These are phyloP conservation scores for Hyles lineata DNA, from an alignment of 2,888 invertebrate species.

Conservation along the genomic window DNA sequence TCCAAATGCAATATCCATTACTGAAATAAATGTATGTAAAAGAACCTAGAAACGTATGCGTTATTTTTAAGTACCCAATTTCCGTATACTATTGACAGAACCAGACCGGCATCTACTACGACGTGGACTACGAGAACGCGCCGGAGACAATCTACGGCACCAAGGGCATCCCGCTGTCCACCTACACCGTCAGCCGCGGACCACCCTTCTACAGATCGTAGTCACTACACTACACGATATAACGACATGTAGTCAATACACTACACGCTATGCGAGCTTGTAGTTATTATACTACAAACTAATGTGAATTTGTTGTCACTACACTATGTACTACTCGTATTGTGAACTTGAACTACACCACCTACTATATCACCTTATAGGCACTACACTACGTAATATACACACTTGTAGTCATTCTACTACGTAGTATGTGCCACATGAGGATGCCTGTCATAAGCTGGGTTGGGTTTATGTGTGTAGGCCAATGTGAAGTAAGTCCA, in stretches of 20 bases:
- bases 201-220: slow-evolving; percentile 82
- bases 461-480: too few relatives aligned
- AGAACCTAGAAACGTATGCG: too few relatives aligned
- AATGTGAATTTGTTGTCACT: not conserved
- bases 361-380: too few relatives aligned
- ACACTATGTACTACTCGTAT: not conserved
- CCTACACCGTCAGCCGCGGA: slow-evolving; percentile 91
- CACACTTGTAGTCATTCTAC: too few relatives aligned
- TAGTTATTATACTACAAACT: slow-evolving; percentile 41
- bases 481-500: too few relatives aligned
- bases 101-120: slow-evolving; percentile 95
- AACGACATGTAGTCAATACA: too few relatives aligned
- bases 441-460: too few relatives aligned
- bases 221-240: slow-evolving; percentile 16
- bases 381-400: not conserved
- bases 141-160: slow-evolving; percentile 85
- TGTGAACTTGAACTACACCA: too few relatives aligned
- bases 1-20: too few relatives aligned
- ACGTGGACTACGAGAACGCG: slow-evolving; percentile 92
- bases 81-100: slow-evolving; percentile 82
- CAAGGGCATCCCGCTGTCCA: slow-evolving; percentile 91
- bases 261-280: not conserved
- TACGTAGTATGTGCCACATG: too few relatives aligned
- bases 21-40: too few relatives aligned
- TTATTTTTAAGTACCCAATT: too few relatives aligned